phyloP scores from a whole-genome alignment of 1,140 invertebrate genomes.

The Elysia chlorotica region DNA sequence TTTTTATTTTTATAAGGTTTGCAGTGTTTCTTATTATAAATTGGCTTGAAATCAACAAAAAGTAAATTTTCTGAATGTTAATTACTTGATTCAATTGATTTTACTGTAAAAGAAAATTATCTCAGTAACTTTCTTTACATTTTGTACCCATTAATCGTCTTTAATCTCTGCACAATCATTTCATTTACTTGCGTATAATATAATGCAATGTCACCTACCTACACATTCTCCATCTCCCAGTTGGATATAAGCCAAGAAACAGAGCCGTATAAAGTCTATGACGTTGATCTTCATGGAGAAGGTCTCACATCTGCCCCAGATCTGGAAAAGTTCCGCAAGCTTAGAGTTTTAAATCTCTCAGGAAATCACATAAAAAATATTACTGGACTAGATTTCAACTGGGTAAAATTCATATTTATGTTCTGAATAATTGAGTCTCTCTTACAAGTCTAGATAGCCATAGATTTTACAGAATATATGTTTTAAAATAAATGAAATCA shows the following conservation, averaged over 20 bases:
- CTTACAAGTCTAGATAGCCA: neutral
- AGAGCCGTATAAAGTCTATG: conserved; percentile 46
- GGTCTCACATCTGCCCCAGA: conserved; percentile 40
- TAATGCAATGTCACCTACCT: neutral
- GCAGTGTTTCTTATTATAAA: neutral
- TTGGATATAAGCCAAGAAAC: conserved; percentile 44
- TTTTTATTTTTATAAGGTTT: neutral
- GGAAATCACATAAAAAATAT: conserved; percentile 53
- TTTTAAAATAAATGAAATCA: neutral
- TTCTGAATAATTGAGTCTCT: neutral
- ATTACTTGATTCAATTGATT: no score
- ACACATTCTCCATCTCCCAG: conserved; percentile 3
- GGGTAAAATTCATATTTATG: conserved; percentile 24
- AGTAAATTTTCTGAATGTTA: no score
- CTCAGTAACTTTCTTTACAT: neutral
- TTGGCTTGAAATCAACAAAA: no score
- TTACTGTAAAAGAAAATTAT: no score
- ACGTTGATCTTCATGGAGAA: conserved; percentile 45
- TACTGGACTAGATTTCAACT: conserved; percentile 42
- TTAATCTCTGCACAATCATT: neutral
- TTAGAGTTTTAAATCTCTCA: conserved; percentile 55
- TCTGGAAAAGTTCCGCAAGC: conserved; percentile 45
- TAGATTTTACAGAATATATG: neutral
- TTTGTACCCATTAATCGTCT: neutral
- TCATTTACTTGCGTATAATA: neutral